phyloP scores from a whole-genome alignment of 35 echinoderm and acorn worm species.

The Holothuria glaberrima region DNA sequence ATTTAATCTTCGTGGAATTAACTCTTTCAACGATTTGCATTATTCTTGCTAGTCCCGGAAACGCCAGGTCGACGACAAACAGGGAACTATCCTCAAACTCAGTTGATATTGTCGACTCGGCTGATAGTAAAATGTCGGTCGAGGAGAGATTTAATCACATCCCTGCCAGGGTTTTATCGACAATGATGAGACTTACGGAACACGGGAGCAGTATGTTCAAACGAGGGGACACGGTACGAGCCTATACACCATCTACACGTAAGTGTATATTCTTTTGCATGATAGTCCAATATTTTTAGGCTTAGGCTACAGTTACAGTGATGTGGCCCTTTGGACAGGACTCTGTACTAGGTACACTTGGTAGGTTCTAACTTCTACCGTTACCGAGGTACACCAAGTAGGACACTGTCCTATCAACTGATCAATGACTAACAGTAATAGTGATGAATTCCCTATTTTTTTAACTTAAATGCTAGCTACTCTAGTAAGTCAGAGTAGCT shows the following conservation, averaged over 20 bases:
- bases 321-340: too few species aligned
- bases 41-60: not conserved
- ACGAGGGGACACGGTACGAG: constrained; percentile 10
- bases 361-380: too few species aligned
- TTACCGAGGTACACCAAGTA: too few species aligned
- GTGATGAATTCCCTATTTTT: too few species aligned
- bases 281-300: too few species aligned
- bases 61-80: not conserved
- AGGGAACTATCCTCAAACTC: not conserved
- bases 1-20: not conserved
- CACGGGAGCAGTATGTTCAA: not conserved
- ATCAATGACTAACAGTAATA: too few species aligned
- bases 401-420: too few species aligned
- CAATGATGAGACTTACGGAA: constrained; percentile 31
- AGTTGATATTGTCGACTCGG: not conserved
- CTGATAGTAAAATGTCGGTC: not conserved
- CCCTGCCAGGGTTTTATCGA: constrained; percentile 14
- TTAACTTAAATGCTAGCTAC: too few species aligned
- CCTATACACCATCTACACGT: constrained; percentile 25
- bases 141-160: constrained; percentile 45
- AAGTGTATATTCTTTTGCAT: not conserved
- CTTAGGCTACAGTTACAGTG: too few species aligned
- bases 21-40: not conserved
- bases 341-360: too few species aligned
- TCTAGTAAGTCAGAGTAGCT: too few species aligned